Evolutionary conservation across 2,113 vertebrate genomes (phyloP).

Genomic region (Alethe diademata): DNA sequence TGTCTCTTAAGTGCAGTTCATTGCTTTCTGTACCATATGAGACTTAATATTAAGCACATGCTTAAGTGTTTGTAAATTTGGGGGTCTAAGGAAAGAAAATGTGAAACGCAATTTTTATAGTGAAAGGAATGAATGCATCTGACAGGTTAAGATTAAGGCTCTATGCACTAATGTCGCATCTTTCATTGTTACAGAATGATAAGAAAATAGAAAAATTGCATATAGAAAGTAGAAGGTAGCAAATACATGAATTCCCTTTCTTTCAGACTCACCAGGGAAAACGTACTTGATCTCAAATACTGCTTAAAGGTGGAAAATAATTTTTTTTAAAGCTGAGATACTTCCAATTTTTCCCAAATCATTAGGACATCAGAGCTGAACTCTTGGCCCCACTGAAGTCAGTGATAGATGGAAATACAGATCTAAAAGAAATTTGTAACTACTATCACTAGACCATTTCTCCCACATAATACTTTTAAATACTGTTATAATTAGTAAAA

Average conservation of each 20-base stretch:
- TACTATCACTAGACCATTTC: constrained; percentile 14
- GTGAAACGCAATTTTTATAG: constrained; percentile 47
- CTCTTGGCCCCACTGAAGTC: neutral
- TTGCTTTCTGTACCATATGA: constrained; percentile 28
- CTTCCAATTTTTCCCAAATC: neutral
- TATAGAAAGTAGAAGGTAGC: constrained; percentile 17
- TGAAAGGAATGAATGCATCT: constrained; percentile 50
- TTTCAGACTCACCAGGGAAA: constrained; percentile 35
- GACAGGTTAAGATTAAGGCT: constrained; percentile 59
- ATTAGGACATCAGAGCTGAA: constrained; percentile 12
- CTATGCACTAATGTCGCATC: constrained; percentile 45
- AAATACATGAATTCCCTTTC: constrained; percentile 20
- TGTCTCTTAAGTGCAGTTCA: constrained; percentile 44
- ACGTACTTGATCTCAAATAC: constrained; percentile 15
- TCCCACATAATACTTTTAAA: constrained; percentile 38
- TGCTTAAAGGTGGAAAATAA: neutral
- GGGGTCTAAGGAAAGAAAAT: constrained; percentile 16
- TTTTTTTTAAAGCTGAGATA: neutral
- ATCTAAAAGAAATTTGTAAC: neutral
- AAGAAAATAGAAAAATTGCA: constrained; percentile 68
- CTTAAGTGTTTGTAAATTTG: constrained; percentile 57
- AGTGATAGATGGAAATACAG: neutral
- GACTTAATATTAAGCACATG: constrained; percentile 53
- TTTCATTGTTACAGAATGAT: constrained; percentile 59
- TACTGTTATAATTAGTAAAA: constrained; percentile 23